Evolutionary conservation across 2,113 vertebrate species (phyloP).

Genomic region (Equus przewalskii): DNA sequence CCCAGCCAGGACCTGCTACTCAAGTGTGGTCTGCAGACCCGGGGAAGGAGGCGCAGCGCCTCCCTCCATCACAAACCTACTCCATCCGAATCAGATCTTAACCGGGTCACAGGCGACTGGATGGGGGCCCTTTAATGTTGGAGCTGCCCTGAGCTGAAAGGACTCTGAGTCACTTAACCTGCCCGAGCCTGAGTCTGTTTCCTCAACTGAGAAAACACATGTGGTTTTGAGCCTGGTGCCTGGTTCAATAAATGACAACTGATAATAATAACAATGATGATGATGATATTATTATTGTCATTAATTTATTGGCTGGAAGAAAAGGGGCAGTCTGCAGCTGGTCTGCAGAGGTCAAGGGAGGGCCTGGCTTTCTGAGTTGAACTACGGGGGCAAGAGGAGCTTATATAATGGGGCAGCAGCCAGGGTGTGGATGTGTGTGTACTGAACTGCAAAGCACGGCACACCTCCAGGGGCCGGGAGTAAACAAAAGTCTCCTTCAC

Average conservation of each 20-base stretch:
- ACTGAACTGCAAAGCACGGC: slow-evolving; percentile 4
- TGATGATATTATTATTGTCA: no score
- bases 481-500: slow-evolving; percentile 56
- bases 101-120: not conserved
- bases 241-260: not conserved
- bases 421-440: not conserved
- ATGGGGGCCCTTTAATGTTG: not conserved
- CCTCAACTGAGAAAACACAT: not conserved
- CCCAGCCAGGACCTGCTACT: not conserved
- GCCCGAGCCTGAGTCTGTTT: not conserved
- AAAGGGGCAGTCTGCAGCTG: not conserved
- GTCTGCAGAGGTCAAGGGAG: not conserved
- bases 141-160: not conserved
- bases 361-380: slow-evolving; percentile 21
- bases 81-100: not conserved
- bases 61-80: not conserved
- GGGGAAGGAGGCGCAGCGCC: not conserved
- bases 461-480: slow-evolving; percentile 21
- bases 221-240: not conserved
- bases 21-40: not conserved
- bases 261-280: not conserved
- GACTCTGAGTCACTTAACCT: not conserved
- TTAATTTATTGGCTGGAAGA: not conserved
- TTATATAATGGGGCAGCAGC: slow-evolving; percentile 11
- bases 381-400: not conserved